phyloP scores from a whole-genome alignment of 2,113 vertebrate genomes.

The Istiophorus platypterus region DNA sequence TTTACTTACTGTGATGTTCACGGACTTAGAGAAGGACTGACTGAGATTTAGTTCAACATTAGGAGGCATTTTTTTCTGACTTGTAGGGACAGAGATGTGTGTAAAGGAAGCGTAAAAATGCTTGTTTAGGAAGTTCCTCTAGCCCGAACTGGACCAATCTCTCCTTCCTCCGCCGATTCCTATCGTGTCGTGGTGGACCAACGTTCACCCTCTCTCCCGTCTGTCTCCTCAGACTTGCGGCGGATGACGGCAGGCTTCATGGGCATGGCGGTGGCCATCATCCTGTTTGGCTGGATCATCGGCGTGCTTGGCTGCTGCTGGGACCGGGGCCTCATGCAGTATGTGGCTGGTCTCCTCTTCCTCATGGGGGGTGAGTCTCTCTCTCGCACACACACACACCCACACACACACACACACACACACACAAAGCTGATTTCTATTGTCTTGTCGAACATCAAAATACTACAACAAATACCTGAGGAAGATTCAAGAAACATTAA shows the following conservation, averaged over 20 bases:
- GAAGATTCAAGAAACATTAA: too few species aligned
- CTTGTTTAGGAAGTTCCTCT: neutral
- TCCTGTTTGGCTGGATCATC: conserved; percentile 97
- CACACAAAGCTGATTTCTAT: neutral
- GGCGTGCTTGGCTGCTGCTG: conserved; percentile 97
- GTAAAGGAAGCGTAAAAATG: too few species aligned
- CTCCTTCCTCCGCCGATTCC: too few species aligned
- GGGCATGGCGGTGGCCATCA: conserved; percentile 99
- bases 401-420: conserved; percentile 6
- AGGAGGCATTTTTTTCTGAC: too few species aligned
- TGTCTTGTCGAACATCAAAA: too few species aligned
- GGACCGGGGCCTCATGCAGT: conserved; percentile 99
- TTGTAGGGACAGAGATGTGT: too few species aligned
- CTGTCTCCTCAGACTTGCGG: conserved; percentile 88
- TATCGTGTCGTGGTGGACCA: too few species aligned
- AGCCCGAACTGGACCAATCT: too few species aligned
- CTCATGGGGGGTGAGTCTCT: conserved; percentile 96
- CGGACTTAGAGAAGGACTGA: too few species aligned
- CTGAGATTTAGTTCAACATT: too few species aligned
- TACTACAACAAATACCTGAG: too few species aligned
- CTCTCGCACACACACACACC: neutral
- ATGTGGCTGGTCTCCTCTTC: conserved; percentile 98
- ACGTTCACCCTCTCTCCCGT: conserved; percentile 3
- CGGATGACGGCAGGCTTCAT: conserved; percentile 99
- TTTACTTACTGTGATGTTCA: too few species aligned